Evolutionary conservation across 2,888 invertebrate genomes (phyloP), one percentile per base, ranked within the genome.

Genomic region (Stenolophus ochropezus): DNA sequence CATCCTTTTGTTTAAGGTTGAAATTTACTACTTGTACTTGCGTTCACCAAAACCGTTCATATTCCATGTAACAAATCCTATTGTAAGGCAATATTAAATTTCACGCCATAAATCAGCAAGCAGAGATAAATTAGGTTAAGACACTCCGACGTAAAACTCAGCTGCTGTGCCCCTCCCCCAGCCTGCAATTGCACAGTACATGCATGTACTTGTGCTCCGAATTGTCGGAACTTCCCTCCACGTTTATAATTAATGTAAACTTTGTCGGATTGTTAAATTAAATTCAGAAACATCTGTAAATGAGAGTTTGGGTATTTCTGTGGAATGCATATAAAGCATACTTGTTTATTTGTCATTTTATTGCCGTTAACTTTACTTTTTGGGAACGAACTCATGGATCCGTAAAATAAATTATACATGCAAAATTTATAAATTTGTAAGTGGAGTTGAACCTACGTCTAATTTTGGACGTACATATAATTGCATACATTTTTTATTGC

Each of bases 191-290:
- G 73, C 73, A 21, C 69, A 21, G 8, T 25, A 33, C 73, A 73
- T 74, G 20, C 25, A 53, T 53, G 53, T 74, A 74, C 25, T 14
- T 69, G 33, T 75, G 74, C 53, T 53, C 53, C 14, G 49, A 23
- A 11, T 25, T 61, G 56, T 76, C 25, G 33, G 47, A 77, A 77
- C 61, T 56, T 49, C 65, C 77, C 21, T 47, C n/a, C 42, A 42
- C 61, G 61, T 61, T 58, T 61, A 77, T 77, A 75, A 77, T 61
- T 77, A 77, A 77, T 77, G 58, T 61, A 65, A 77, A 77, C 65
- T 77, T 77, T 77, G 61, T 61, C 65, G 42, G 76, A 76, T 76
- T 76, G 75, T 75, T 75, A 51, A 75, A 75, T 75, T 75, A 75
- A 75, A 75, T 75, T 75, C 75, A 75, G 75, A 75, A 75, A 75